Percentiles rank a stretch among this genome's conserved stretches.
Conservation (phyloP, 2,113 vertebrate genomes). For the Stegostoma tigrinum region DNA sequence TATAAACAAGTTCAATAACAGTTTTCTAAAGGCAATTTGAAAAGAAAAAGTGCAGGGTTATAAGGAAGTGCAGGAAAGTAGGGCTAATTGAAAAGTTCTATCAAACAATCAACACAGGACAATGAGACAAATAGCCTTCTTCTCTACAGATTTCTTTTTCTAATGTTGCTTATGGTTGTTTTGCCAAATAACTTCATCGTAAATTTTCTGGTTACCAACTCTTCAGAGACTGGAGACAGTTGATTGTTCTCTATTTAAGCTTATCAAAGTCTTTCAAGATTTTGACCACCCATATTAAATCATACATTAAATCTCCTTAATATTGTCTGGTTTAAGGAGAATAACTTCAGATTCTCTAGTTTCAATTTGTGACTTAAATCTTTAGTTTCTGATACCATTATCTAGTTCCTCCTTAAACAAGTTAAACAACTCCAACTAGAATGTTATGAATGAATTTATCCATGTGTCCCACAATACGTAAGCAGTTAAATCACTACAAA, state of each 20-base stretch:
- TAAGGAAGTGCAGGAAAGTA: neutral
- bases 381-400: neutral
- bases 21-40: neutral
- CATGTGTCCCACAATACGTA: too few relatives aligned
- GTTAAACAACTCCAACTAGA: too few relatives aligned
- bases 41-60: neutral
- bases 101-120: neutral
- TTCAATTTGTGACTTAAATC: neutral
- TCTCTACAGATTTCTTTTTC: neutral
- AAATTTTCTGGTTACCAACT: neutral
- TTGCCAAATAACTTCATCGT: neutral
- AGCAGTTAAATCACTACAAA: too few relatives aligned
- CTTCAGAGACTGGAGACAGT: neutral
- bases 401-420: too few relatives aligned
- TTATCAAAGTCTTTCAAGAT: neutral
- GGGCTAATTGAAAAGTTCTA: neutral
- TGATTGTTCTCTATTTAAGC: neutral
- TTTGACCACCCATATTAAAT: neutral
- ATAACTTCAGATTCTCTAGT: neutral
- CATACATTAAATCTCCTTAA: neutral
- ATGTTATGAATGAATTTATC: too few relatives aligned
- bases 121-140: neutral
- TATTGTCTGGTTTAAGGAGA: neutral
- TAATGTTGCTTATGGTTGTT: neutral
- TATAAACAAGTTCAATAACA: neutral